A percentile compares a stretch with the other conserved stretches of the same genome.
Evolutionary conservation across 2,888 invertebrate species (phyloP).

Genomic region (Sussaba pulchella): DNA sequence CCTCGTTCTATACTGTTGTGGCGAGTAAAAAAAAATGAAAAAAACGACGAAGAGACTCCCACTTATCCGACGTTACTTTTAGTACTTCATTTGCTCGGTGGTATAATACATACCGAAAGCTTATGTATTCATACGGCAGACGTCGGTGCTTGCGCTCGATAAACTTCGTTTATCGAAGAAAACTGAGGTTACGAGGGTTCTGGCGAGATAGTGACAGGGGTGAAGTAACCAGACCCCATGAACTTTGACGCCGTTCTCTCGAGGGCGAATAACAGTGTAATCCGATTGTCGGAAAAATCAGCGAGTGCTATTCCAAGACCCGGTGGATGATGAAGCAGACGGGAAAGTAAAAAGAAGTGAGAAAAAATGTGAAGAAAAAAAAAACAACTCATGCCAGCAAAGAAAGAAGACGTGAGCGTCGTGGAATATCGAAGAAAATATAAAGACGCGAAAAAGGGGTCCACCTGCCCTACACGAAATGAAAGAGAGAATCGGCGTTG

Average conservation of each 20-base stretch:
- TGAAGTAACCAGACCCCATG: conserved; percentile 30
- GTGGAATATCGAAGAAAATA: conserved; percentile 57
- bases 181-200: conserved; percentile 6
- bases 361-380: not conserved
- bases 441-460: conserved; percentile 36
- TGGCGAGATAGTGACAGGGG: not conserved
- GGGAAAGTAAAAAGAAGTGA: not conserved
- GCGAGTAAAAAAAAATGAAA: not conserved
- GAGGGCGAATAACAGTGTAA: conserved; percentile 44
- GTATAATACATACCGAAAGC: conserved; percentile 21
- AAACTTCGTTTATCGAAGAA: conserved; percentile 56
- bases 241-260: conserved; percentile 29
- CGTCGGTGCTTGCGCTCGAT: conserved; percentile 48
- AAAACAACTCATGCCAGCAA: conserved; percentile 15
- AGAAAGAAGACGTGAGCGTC: conserved; percentile 26
- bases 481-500: conserved; percentile 27
- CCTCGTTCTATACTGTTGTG: not conserved
- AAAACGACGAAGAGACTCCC: not conserved
- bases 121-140: conserved; percentile 44
- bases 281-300: conserved; percentile 58
- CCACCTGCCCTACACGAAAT: conserved; percentile 14
- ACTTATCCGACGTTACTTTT: conserved; percentile 52
- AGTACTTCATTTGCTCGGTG: conserved; percentile 42
- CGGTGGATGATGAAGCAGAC: conserved; percentile 4
- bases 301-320: conserved; percentile 39